phyloP scores from a whole-genome alignment of 1,140 invertebrate genomes.

The Helicorthomorpha holstii region DNA sequence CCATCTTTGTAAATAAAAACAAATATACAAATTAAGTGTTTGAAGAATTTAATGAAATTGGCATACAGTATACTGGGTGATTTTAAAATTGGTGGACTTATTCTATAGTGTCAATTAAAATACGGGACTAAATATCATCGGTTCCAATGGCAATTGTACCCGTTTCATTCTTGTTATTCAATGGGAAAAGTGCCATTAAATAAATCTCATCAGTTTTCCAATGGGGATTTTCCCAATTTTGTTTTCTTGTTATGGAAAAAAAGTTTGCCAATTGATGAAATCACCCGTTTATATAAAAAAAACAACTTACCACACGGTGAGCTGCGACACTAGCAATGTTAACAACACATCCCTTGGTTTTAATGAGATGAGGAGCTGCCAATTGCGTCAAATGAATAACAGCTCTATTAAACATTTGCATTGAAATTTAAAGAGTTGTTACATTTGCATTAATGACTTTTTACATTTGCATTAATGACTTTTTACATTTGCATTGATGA shows the following conservation, averaged over 20 bases:
- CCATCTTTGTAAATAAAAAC: slow-evolving; percentile 32
- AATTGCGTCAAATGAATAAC: slow-evolving; percentile 68
- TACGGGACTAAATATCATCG: too few species aligned
- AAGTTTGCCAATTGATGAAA: too few species aligned
- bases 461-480: neutral
- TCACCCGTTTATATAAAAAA: neutral
- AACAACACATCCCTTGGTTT: slow-evolving; percentile 67
- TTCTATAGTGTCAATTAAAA: too few species aligned
- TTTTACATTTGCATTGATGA: neutral
- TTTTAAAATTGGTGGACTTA: too few species aligned
- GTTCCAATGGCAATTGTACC: too few species aligned
- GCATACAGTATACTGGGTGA: neutral
- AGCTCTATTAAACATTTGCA: slow-evolving; percentile 19
- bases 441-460: neutral
- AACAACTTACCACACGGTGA: slow-evolving; percentile 39
- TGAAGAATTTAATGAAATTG: neutral
- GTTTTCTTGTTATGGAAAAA: too few species aligned
- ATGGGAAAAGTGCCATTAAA: too few species aligned
- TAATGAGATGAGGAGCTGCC: slow-evolving; percentile 59
- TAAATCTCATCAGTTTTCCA: too few species aligned
- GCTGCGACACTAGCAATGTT: slow-evolving; percentile 82
- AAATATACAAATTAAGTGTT: neutral
- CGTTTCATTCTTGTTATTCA: too few species aligned
- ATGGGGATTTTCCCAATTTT: too few species aligned
- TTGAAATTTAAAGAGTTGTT: neutral